Evolutionary conservation across 2,888 invertebrate species (phyloP).

Genomic region (Troides helena): DNA sequence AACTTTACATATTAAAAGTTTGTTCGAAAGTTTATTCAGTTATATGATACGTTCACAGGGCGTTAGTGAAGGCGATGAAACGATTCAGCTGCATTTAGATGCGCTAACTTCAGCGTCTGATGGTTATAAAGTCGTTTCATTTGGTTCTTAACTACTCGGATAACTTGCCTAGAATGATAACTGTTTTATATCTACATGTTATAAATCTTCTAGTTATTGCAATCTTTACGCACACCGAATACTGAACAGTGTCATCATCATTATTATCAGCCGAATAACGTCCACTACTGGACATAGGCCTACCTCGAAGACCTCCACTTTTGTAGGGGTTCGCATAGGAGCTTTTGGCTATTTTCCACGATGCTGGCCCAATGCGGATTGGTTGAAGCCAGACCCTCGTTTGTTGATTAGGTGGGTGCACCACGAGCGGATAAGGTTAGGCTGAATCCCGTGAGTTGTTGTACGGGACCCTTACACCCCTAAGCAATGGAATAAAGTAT

Average conservation of each 20-base stretch:
- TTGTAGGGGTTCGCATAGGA: too few species aligned
- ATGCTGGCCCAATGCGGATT: too few species aligned
- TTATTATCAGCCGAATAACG: too few species aligned
- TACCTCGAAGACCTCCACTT: too few species aligned
- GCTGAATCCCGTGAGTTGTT: too few species aligned
- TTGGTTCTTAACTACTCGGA: conserved; percentile 31
- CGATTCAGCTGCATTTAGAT: conserved; percentile 42
- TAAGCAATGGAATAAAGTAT: too few species aligned
- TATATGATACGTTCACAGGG: conserved; percentile 29
- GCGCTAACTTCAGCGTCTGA: conserved; percentile 40
- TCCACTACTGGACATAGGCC: too few species aligned
- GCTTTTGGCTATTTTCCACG: too few species aligned
- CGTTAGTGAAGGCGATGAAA: conserved; percentile 38
- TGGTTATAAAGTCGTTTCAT: conserved; percentile 35
- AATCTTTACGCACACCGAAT: neutral
- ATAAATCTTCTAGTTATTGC: conserved; percentile 4
- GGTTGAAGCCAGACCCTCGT: too few species aligned
- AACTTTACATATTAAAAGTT: conserved; percentile 52
- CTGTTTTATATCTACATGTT: conserved; percentile 1
- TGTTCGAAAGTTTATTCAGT: conserved; percentile 27
- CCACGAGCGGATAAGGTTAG: too few species aligned
- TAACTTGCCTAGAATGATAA: conserved; percentile 14
- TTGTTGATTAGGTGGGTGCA: too few species aligned
- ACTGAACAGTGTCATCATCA: neutral
- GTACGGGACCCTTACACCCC: too few species aligned